These are phyloP conservation scores for Odontothrips loti DNA, from an alignment of 2,888 invertebrate genomes.

Conservation along the genomic window DNA sequence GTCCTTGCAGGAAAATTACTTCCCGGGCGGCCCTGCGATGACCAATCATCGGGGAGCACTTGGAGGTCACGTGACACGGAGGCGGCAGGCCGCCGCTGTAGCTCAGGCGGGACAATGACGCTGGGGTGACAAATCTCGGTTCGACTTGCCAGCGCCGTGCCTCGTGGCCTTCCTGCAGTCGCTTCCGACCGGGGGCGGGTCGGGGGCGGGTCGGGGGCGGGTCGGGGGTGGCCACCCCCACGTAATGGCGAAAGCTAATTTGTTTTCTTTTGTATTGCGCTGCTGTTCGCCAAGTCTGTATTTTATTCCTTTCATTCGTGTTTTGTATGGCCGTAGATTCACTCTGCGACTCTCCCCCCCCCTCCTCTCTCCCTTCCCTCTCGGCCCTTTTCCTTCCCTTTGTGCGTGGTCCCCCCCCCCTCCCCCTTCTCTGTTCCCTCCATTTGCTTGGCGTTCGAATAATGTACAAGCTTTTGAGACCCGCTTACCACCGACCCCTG, in stretches of 20 bases:
- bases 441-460: not conserved
- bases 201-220: no score
- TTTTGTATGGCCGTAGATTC: not conserved
- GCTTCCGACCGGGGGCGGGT: no score
- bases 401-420: not conserved
- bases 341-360: not conserved
- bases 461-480: not conserved
- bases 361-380: not conserved
- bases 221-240: no score
- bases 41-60: no score
- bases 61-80: no score
- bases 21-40: no score
- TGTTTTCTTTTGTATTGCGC: slow-evolving; percentile 20
- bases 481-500: not conserved
- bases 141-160: no score
- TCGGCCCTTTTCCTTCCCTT: not conserved
- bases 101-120: no score
- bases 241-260: slow-evolving; percentile 26
- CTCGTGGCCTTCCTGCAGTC: no score
- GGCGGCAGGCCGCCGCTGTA: no score
- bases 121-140: no score
- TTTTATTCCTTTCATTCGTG: slow-evolving; percentile 19
- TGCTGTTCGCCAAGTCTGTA: slow-evolving; percentile 14
- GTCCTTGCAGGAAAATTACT: no score
- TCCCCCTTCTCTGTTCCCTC: not conserved